Conservation (phyloP, 2,113 vertebrate species). For the Centropus unirufus region DNA sequence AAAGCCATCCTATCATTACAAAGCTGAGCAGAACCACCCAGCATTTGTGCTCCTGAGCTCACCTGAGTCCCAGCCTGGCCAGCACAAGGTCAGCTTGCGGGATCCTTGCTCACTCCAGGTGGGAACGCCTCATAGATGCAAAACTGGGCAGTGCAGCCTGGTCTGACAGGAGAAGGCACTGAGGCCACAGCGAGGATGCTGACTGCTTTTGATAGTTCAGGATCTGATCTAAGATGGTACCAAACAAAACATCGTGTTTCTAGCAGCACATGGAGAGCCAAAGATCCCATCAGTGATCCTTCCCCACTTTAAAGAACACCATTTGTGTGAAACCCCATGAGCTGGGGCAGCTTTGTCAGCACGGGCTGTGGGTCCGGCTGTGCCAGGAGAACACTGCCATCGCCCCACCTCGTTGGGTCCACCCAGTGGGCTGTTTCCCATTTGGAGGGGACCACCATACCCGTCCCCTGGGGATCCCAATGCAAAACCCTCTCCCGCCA, state of each 20-base stretch:
- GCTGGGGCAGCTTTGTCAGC: background rate
- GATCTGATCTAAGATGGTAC: background rate
- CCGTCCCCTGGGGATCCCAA: background rate
- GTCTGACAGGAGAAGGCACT: background rate
- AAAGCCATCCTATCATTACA: no score
- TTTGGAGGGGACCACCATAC: accelerated
- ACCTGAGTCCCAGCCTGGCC: no score
- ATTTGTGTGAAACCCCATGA: background rate
- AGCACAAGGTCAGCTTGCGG: background rate
- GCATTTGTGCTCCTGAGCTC: no score
- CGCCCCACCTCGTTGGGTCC: background rate
- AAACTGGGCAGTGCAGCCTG: background rate
- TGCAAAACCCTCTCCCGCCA: background rate
- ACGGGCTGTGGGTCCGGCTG: background rate
- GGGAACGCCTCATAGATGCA: background rate
- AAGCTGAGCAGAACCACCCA: no score
- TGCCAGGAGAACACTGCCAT: accelerated
- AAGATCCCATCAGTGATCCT: background rate
- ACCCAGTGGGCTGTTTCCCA: background rate
- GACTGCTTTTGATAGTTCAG: background rate
- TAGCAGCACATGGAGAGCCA: background rate
- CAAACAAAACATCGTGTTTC: background rate
- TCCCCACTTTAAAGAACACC: accelerated
- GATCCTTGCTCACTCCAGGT: background rate
- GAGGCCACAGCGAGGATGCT: background rate